Evolutionary conservation across 2,888 invertebrate genomes (phyloP), one percentile per base, ranked within the genome.

Genomic region (Ophion costatus): DNA sequence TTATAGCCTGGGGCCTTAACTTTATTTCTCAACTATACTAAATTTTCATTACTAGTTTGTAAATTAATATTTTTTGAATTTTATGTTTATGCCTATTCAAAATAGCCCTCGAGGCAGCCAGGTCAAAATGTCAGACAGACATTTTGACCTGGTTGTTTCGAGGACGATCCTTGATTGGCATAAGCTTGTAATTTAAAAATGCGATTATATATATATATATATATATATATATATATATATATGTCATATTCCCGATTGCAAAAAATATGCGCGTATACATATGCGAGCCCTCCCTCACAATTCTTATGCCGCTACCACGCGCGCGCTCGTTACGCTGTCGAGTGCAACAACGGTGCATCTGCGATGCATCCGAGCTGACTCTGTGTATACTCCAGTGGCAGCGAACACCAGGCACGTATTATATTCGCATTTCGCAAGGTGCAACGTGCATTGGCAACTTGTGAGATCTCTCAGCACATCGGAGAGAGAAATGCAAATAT

Each of bases 321-420:
- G 38, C 80, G 51, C 61, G 78, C 74, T 85, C 78, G 85, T 85
- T 85, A 83, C 69, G 63, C 80, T 63, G 70, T 74, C 71, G 75
- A 82, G 82, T 79, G 75, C 81, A 81, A 51, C 14, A 51, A 75
- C 81, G 81, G 81, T 78, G 78, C 81, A 78, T 84, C 75, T 29
- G 73, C 61, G 71, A 67, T 80, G 73, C 56, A 77, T 82, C 59
- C 51, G 74, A 67, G 33, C 42, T 4, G 51, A 3, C 17, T 51
- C 51, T 51, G 51, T 51, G 45, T 24, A 56, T 76, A 73, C 73
- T 78, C 24, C 64, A 77, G 74, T 82, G 66, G 63, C 71, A 73
- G 57, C 66, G 51, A 57, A 61, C 38, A 71, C 56, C 57, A 69
- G 29, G 84, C 64, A 79, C 77, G 78, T 79, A 79, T 79, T 79